Base-by-base conservation (phyloP, 2,113 vertebrate species). In the Tragelaphus strepsiceros region DNA sequence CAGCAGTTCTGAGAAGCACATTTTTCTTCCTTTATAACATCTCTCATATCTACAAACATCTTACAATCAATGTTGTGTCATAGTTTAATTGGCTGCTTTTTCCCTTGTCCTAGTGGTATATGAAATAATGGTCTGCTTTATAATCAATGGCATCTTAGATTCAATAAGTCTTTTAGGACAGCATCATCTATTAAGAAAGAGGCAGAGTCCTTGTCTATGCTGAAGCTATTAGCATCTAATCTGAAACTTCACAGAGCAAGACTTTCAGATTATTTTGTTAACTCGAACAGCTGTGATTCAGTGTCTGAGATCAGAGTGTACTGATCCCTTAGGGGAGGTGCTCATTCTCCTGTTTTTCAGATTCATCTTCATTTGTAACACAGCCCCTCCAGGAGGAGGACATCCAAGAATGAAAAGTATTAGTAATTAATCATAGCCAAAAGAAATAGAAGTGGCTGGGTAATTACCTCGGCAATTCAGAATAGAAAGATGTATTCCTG, bases 161-260 rank as follows among this genome's bases (percentile, higher is more conserved):
- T 96, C 58, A 94, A 71, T 95, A 94, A 92, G 61, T 85, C 83
- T 90, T 96, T 58, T 88, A 84, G 39, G n/a, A 88, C 53, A 96
- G 28, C 2, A 2, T 78, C 22, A 78, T 96, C 78, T 17, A 77
- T 88, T 80, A 91, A 59, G n/a, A n/a, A 89, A 92, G 61, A 92
- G 13, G 11, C 2, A 88, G 94, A 61, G 51, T 61, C 28, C 22
- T 92, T 95, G n/a, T n/a, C 21, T 17, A 62, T 53, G 54, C 22
- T 78, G 85, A 98, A 51, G 7, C 15, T 24, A 88, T 92, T 95
- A 92, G 10, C 15, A 83, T 92, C 17, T 86, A 78, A 96, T 92
- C 43, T 84, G 46, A 92, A 95, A 81, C 17, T 71, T 84, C 13
- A 71, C 6, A 71, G 51, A 90, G 49, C 17, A 61, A 91, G 30